Evolutionary conservation across 2,113 vertebrate genomes (phyloP), one percentile per base, ranked within the genome.

Genomic region (Phoenicopterus ruber): DNA sequence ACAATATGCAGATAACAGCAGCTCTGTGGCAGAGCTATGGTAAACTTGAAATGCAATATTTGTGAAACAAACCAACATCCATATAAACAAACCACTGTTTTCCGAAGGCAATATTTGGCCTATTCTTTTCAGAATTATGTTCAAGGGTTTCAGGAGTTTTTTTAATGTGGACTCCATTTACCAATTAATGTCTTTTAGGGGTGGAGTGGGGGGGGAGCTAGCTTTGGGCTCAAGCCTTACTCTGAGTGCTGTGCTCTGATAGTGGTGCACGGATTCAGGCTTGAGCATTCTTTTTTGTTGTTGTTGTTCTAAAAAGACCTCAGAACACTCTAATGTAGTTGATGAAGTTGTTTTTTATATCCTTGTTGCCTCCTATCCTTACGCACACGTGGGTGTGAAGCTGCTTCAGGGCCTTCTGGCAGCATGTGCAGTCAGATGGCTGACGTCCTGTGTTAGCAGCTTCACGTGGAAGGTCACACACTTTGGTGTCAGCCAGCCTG

Each of bases 181-280:
- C 24, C 59, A 49, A 59, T 58, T 55, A 44, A 31, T 47, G 25
- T 34, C 34, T 73, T 83, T 58, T 10, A n/a, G 13, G 13, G 3
- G 5, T 46, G 8, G 0, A n/a, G n/a, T n/a, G n/a, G 0, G 3
- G 13, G 5, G 10, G 14, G 28, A 42, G 22, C 38, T 71, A 21
- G 18, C 5, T 69, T 92, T 67, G 32, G 6, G 12, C 11, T 85
- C 38, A 79, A 36, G 29, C n/a, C 10, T 66, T 46, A 13, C 5
- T 54, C 32, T 17, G 21, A 69, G 55, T 49, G 20, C 40, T 36
- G 24, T n/a, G 26, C 19, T 63, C n/a, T 5, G 13, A 3, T 36
- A 61, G 19, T 59, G 16, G 14, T 65, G 8, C 8, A 17, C 32
- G 29, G 14, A 17, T 50, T 72, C 47, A 65, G n/a, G 58, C 25